Percentiles rank a stretch among this genome's conserved stretches.
Conservation (phyloP, 2,888 invertebrate species). For the Cryptocheilus praepositus region DNA sequence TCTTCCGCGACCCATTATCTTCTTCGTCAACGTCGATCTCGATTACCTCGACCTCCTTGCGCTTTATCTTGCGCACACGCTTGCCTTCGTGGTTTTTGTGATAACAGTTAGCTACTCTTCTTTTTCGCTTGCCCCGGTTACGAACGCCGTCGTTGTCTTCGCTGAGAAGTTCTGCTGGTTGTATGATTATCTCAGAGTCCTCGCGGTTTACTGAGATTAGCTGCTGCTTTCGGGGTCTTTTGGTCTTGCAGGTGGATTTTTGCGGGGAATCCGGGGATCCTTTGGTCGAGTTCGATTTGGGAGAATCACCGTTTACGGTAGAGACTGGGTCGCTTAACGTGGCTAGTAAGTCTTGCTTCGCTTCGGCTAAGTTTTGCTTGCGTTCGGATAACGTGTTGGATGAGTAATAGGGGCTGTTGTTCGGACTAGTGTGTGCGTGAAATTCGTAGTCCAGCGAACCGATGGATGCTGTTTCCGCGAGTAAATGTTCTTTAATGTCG, state of each 20-base stretch:
- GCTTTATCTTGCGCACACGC: conserved; percentile 48
- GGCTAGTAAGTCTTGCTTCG: conserved; percentile 33
- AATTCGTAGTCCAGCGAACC: conserved; percentile 4
- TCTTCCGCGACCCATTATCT: conserved; percentile 37
- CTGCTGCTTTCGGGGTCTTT: conserved; percentile 71
- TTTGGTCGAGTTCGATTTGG: conserved; percentile 33
- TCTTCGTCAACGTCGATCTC: conserved; percentile 69
- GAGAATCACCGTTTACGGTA: conserved; percentile 19
- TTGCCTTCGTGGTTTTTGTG: conserved; percentile 49
- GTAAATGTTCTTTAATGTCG: conserved; percentile 18
- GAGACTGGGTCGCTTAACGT: conserved; percentile 30
- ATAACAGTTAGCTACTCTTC: conserved; percentile 51
- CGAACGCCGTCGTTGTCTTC: conserved; percentile 56
- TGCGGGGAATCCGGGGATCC: conserved; percentile 31
- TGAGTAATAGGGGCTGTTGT: conserved; percentile 13
- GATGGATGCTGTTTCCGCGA: not conserved
- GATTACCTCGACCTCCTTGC: conserved; percentile 63
- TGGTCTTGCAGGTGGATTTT: conserved; percentile 52
- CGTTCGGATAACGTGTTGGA: conserved; percentile 28
- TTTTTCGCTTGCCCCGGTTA: conserved; percentile 61
- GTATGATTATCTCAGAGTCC: conserved; percentile 72
- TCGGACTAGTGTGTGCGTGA: conserved; percentile 11
- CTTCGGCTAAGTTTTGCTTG: conserved; percentile 33
- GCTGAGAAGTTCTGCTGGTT: conserved; percentile 62
- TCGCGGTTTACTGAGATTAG: conserved; percentile 69